Percentiles rank a stretch among this genome's conserved stretches.
Conservation (phyloP, 2,797 vertebrate genomes). For the Lagothrix lagotricha region DNA sequence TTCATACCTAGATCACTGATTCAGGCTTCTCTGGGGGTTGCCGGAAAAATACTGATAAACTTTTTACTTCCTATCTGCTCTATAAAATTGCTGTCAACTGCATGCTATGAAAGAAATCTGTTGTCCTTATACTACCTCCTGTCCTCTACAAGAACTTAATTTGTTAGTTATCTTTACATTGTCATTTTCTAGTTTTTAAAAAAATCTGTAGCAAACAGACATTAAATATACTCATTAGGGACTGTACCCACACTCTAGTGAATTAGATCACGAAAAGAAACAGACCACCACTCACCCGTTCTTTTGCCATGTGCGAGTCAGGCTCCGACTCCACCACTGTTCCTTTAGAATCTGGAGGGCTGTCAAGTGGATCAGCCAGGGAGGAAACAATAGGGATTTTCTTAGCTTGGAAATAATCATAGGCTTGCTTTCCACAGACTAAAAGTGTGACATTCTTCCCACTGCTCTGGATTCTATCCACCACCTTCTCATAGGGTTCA, state of each 20-base stretch:
- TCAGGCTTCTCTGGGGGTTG: not conserved
- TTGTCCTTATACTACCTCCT: not conserved
- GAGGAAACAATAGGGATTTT: constrained; percentile 87
- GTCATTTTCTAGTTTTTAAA: not conserved
- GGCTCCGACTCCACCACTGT: constrained; percentile 23
- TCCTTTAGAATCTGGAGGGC: constrained; percentile 61
- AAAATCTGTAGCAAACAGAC: not conserved
- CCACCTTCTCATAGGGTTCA: constrained; percentile 89
- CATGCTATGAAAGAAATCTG: constrained; percentile 12
- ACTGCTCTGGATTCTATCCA: constrained; percentile 86
- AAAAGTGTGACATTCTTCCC: constrained; percentile 88
- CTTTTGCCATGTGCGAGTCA: constrained; percentile 54
- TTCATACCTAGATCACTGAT: not conserved
- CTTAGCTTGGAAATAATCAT: constrained; percentile 87
- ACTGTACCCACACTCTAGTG: not conserved
- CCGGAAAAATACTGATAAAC: not conserved
- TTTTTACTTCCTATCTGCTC: not conserved
- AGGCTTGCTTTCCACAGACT: constrained; percentile 88
- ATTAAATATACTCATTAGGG: not conserved
- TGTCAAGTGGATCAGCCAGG: constrained; percentile 76
- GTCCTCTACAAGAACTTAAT: not conserved
- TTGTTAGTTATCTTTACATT: not conserved
- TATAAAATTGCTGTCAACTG: not conserved
- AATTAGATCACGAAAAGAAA: not conserved
- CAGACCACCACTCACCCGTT: constrained; percentile 79